Evolutionary conservation across 2,113 vertebrate species (phyloP).

Genomic region (Pomatorhinus ruficollis): DNA sequence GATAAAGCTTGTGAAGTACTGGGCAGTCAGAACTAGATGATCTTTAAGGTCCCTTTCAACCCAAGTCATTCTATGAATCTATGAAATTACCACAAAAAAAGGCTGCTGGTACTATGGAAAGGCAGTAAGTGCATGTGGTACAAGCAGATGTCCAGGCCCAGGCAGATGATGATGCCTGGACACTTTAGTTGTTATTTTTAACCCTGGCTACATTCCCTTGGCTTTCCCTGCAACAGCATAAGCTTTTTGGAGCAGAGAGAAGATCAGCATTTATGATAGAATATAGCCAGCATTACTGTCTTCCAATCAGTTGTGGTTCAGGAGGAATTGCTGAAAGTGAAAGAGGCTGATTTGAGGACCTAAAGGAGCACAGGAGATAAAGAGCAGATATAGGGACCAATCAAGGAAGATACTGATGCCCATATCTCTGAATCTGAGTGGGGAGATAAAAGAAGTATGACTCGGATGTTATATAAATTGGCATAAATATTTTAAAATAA

Average conservation of each 20-base stretch:
- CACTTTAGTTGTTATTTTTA: not conserved
- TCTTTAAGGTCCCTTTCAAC: not conserved
- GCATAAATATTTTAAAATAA: not conserved
- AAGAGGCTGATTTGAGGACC: not conserved
- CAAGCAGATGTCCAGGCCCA: not conserved
- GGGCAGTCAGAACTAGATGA: not conserved
- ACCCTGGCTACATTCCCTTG: not conserved
- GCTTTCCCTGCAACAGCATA: not conserved
- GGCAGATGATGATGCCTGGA: not conserved
- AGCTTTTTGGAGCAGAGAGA: constrained; percentile 46
- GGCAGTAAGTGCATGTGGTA: not conserved
- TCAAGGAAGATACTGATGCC: not conserved
- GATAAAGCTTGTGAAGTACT: not conserved
- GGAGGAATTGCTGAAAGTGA: not conserved
- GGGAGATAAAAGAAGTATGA: not conserved
- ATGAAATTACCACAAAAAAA: not conserved
- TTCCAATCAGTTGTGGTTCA: not conserved
- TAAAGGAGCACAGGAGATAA: not conserved
- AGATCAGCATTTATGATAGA: not conserved
- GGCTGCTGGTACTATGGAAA: not conserved
- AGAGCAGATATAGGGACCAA: not conserved
- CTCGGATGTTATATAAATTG: not conserved
- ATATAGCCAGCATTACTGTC: not conserved
- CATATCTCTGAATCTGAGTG: not conserved
- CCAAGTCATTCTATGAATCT: not conserved